These are phyloP conservation scores for Paracentrotus lividus DNA, from an alignment of 53 echinoderm and acorn worm genomes.

Conservation along the genomic window DNA sequence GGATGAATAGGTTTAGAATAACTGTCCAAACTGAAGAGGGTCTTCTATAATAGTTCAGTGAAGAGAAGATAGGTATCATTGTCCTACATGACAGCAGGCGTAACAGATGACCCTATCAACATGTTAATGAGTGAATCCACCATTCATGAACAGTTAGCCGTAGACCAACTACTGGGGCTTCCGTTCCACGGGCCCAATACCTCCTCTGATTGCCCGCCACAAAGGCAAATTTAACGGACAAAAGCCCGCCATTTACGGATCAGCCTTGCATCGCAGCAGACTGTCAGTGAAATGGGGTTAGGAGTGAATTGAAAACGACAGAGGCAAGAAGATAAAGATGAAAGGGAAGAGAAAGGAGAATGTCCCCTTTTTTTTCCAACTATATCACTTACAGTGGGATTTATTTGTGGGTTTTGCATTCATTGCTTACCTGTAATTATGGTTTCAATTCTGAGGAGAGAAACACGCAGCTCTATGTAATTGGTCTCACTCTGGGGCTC, in stretches of 20 bases:
- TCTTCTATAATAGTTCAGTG: background rate
- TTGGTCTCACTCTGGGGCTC: constrained; percentile 63
- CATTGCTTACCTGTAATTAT: constrained; percentile 66
- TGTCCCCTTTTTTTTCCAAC: constrained; percentile 25
- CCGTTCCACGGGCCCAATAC: constrained; percentile 1
- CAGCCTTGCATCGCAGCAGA: constrained; percentile 48
- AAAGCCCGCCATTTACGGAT: constrained; percentile 67
- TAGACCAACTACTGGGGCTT: constrained; percentile 52
- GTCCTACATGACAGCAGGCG: constrained; percentile 58
- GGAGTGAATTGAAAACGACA: constrained; percentile 34
- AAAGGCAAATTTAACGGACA: constrained; percentile 70
- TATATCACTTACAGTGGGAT: background rate
- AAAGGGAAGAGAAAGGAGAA: background rate
- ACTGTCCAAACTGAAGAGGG: background rate
- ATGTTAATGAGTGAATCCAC: constrained; percentile 60
- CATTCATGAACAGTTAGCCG: constrained; percentile 41
- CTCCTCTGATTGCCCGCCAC: constrained; percentile 50
- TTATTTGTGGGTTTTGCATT: constrained; percentile 66
- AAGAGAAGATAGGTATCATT: constrained; percentile 1
- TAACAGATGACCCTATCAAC: constrained; percentile 73
- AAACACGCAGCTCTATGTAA: constrained; percentile 69
- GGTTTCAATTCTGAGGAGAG: constrained; percentile 50
- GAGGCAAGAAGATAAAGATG: background rate
- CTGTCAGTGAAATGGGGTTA: constrained; percentile 34
- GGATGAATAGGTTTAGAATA: constrained; percentile 38